Base-by-base conservation (phyloP, 2,797 vertebrate genomes). In the Neoniphon sammara region DNA sequence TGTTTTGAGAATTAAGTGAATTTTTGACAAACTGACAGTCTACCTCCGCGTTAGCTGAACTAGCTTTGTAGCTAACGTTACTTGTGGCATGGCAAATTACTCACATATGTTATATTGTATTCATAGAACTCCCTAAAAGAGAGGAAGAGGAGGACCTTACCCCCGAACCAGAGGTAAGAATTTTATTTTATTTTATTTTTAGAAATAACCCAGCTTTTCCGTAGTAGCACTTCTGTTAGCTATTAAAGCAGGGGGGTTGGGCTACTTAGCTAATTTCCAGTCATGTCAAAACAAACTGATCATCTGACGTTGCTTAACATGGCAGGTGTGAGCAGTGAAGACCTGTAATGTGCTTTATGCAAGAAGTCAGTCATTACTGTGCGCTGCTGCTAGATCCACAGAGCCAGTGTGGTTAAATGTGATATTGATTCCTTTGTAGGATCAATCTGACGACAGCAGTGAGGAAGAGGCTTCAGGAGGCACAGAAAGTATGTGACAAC, bases 391-490 rank as follows among this genome's bases (percentile, higher is more conserved):
- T 23, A 12, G 25, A 36, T 8, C 39, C 12, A 56, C 10, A 18
- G 18, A 55, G 50, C n/a, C 20, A 36, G 31, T 42, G 25, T 42
- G 10, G 36, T 44, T 25, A 3, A 44, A 60, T 44, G 34, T 14
- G 23, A 17, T 1, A 7, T 54, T 6, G 30, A 12, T 31, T 36
- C n/a, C 9, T 66, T 59, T 76, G 17, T 14, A 94, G 94, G 88
- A 89, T 6, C 82, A 91, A 61, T 94, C 94, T 0, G 94, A 95
- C 82, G 91, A 94, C 71, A 95, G 94, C 85, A 88, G 94, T 23
- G 95, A 94, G 34, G 94, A 88, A 17, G 95, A 94, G 4, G 81
- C 91, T 23, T 88, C 93, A 0, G 95, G 94, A 85, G 92, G 93
- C 61, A 80, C 89, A 10, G 94, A 96, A 61, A 97, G 96, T 96